These are phyloP conservation scores for Netelia inedita DNA, from an alignment of 2,888 invertebrate species.

Conservation along the genomic window DNA sequence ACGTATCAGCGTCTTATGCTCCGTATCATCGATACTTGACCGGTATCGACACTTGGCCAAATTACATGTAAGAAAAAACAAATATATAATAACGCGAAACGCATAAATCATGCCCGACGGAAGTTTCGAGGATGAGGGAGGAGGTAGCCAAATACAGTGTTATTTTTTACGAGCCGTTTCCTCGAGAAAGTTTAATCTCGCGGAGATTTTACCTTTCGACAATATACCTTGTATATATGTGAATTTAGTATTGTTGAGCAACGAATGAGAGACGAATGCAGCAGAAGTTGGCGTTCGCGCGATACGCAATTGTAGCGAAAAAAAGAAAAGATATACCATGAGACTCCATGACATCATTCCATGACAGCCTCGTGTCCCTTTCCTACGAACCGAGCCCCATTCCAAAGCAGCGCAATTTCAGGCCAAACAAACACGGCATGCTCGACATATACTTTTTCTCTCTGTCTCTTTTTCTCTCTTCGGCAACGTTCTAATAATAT, in stretches of 20 bases:
- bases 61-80: conserved; percentile 62
- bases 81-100: conserved; percentile 14
- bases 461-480: conserved; percentile 43
- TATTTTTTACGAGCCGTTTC: conserved; percentile 73
- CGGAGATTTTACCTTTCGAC: conserved; percentile 39
- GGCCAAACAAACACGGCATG: conserved; percentile 80
- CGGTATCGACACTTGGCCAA: conserved; percentile 79
- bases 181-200: conserved; percentile 40
- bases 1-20: conserved; percentile 75
- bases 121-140: conserved; percentile 28
- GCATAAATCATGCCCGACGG: not conserved
- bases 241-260: conserved; percentile 45
- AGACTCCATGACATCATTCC: conserved; percentile 85
- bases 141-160: conserved; percentile 77
- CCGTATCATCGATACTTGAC: conserved; percentile 85
- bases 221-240: conserved; percentile 38
- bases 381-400: conserved; percentile 58
- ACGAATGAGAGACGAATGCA: conserved; percentile 13
- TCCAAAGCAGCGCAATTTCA: conserved; percentile 77
- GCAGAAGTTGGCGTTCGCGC: not conserved
- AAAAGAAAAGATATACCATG: conserved; percentile 60
- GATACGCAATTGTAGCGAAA: conserved; percentile 16
- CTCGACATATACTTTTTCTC: conserved; percentile 70
- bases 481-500: conserved; percentile 79
- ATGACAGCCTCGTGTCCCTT: conserved; percentile 78